phyloP scores from a whole-genome alignment of 2,797 vertebrate genomes.

The Sebastes matsubarae region DNA sequence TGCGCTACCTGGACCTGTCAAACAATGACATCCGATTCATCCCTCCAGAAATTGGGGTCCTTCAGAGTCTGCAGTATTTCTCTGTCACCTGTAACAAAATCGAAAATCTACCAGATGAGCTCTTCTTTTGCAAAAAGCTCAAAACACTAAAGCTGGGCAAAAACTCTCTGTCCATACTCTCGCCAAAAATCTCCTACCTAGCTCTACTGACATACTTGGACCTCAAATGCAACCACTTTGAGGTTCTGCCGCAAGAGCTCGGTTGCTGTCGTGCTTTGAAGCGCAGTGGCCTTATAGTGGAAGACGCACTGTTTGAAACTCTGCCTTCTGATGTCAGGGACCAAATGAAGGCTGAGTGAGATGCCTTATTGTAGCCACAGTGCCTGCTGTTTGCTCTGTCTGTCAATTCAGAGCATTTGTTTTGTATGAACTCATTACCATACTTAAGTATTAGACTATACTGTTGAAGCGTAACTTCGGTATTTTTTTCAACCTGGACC shows the following conservation, averaged over 20 bases:
- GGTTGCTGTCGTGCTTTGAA: conserved; percentile 92
- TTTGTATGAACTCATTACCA: conserved; percentile 45
- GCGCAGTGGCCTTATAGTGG: conserved; percentile 88
- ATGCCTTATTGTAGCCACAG: conserved; percentile 72
- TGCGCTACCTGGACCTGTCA: conserved; percentile 94
- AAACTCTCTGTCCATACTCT: conserved; percentile 93
- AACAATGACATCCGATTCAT: conserved; percentile 98
- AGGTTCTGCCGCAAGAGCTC: conserved; percentile 92
- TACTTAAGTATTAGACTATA: conserved; percentile 27
- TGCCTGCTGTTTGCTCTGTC: conserved; percentile 81
- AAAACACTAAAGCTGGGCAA: conserved; percentile 96
- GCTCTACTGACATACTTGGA: conserved; percentile 90
- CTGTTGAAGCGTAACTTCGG: background rate
- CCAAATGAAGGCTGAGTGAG: conserved; percentile 94
- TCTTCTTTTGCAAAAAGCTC: conserved; percentile 99
- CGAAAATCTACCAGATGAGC: conserved; percentile 95
- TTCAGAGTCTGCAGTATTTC: conserved; percentile 98
- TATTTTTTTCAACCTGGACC: too few species aligned
- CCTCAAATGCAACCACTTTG: conserved; percentile 98
- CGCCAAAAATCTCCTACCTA: conserved; percentile 95
- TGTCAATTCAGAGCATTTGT: conserved; percentile 23
- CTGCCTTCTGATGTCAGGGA: conserved; percentile 96
- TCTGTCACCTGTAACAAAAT: conserved; percentile 96
- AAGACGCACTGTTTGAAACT: conserved; percentile 95
- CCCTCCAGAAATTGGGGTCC: conserved; percentile 96